Conservation (phyloP, 2,113 vertebrate genomes). For the Paradoxurus hermaphroditus region DNA sequence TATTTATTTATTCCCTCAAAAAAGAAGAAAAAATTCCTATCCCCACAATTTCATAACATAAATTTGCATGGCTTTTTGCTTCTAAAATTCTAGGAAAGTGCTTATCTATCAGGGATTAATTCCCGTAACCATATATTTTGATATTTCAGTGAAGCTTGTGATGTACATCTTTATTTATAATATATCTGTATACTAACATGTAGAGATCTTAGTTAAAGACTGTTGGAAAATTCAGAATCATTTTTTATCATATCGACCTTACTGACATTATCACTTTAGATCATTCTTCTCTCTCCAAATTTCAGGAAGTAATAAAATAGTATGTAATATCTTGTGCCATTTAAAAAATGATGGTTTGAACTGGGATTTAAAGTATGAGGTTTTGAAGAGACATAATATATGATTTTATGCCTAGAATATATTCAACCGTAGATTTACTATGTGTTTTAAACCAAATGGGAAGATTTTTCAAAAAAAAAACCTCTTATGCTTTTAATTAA, state of each 20-base stretch:
- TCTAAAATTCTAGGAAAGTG: slow-evolving; percentile 7
- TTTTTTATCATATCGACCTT: slow-evolving; percentile 56
- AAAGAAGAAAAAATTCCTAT: neutral
- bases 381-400: slow-evolving; percentile 67
- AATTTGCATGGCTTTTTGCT: neutral
- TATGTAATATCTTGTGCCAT: slow-evolving; percentile 66
- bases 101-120: slow-evolving; percentile 44
- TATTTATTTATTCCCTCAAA: neutral
- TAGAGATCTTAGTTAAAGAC: slow-evolving; percentile 47
- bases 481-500: slow-evolving; percentile 63
- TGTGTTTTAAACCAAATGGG: slow-evolving; percentile 43
- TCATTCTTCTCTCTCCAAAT: slow-evolving; percentile 55
- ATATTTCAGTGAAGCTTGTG: neutral
- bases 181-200: slow-evolving; percentile 6
- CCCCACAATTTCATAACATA: neutral
- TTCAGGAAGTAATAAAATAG: slow-evolving; percentile 76
- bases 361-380: slow-evolving; percentile 20
- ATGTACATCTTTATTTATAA: slow-evolving; percentile 51
- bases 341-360: slow-evolving; percentile 74
- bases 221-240: slow-evolving; percentile 53
- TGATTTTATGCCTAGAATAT: slow-evolving; percentile 45
- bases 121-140: slow-evolving; percentile 46
- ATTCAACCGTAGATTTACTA: slow-evolving; percentile 61
- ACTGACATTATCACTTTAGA: slow-evolving; percentile 63
- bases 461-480: neutral